Evolutionary conservation across 2,888 invertebrate genomes (phyloP).

Genomic region (Sphinx pinastri): DNA sequence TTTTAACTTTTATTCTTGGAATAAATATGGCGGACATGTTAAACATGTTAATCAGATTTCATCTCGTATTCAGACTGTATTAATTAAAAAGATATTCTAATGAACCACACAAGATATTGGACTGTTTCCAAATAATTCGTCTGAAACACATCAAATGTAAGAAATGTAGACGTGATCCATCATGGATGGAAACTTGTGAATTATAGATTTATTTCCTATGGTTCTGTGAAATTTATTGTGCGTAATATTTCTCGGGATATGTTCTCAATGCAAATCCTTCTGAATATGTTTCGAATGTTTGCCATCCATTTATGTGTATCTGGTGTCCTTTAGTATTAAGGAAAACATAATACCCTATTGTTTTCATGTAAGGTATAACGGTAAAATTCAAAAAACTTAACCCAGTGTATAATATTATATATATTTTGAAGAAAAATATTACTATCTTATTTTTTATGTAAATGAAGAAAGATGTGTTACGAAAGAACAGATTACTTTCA

Average conservation of each 20-base stretch:
- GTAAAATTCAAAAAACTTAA: background rate
- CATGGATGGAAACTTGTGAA: conserved; percentile 16
- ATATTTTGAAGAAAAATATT: conserved; percentile 9
- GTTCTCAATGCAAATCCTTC: background rate
- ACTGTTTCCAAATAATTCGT: conserved; percentile 7
- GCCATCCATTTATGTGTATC: background rate
- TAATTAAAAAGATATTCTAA: conserved; percentile 20
- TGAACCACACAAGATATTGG: conserved; percentile 8
- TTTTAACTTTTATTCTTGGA: too few relatives aligned
- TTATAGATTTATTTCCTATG: conserved; percentile 17
- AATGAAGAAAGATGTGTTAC: background rate
- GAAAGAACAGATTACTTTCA: background rate
- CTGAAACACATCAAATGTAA: conserved; percentile 11
- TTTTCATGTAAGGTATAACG: background rate
- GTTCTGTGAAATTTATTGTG: conserved; percentile 19
- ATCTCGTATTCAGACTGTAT: background rate
- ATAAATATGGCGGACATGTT: background rate
- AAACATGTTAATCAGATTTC: conserved; percentile 7
- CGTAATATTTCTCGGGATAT: conserved; percentile 25
- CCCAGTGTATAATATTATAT: background rate
- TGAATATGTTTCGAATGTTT: background rate
- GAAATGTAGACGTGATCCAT: background rate
- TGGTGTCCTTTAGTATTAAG: background rate
- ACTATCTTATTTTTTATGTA: background rate
- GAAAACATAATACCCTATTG: background rate